phyloP scores from a whole-genome alignment of 2,797 vertebrate genomes.

The Sitta carolinensis region DNA sequence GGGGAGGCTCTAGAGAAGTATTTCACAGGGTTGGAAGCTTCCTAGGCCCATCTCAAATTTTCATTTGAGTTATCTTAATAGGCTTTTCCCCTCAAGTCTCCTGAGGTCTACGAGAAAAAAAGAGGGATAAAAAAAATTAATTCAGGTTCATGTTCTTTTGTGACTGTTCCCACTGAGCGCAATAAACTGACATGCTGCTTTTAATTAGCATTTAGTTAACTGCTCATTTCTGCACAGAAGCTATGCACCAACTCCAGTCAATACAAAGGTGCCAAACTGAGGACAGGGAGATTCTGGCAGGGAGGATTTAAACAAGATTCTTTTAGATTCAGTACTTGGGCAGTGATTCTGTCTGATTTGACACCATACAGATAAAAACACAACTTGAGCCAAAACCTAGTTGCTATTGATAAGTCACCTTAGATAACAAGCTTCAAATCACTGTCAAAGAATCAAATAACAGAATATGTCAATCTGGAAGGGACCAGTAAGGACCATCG shows the following conservation, averaged over 20 bases:
- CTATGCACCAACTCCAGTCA: not conserved
- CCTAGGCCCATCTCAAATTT: not conserved
- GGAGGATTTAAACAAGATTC: not conserved
- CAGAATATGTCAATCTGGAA: not conserved
- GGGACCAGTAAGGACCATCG: not conserved
- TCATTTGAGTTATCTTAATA: not conserved
- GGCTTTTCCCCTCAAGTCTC: not conserved
- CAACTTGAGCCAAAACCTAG: not conserved
- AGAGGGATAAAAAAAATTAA: slow-evolving; percentile 11
- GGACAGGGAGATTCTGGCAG: not conserved
- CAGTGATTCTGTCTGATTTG: not conserved
- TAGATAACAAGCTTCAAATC: not conserved
- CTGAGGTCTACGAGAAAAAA: not conserved
- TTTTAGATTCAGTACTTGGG: not conserved
- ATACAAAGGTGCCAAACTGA: not conserved
- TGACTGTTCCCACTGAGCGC: slow-evolving; percentile 52
- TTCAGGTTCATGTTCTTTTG: slow-evolving; percentile 60
- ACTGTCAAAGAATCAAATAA: not conserved
- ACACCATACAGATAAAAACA: not conserved
- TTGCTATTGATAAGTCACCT: not conserved
- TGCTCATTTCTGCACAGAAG: slow-evolving; percentile 42
- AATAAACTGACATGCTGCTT: slow-evolving; percentile 62
- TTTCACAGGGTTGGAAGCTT: not conserved
- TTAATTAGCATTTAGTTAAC: slow-evolving; percentile 69
- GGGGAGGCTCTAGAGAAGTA: not conserved